Evolutionary conservation across 1,140 invertebrate genomes (phyloP).

Genomic region (Augochlora pura): DNA sequence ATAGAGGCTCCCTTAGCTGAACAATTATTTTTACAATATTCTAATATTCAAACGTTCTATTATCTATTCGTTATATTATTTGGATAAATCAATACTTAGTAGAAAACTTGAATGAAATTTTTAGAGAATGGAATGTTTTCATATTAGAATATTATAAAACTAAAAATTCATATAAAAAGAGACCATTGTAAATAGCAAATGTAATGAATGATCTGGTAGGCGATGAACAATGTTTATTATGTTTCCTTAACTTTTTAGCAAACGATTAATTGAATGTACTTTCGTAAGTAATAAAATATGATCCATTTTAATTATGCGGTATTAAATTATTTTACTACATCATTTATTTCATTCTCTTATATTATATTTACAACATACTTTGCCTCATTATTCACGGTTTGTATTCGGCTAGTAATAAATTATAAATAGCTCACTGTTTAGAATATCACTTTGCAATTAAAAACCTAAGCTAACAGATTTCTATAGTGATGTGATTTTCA

Average conservation of each 20-base stretch:
- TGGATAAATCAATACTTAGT: too few species aligned
- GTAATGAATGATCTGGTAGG: background rate
- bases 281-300: slow-evolving; percentile 71
- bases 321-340: slow-evolving; percentile 61
- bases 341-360: slow-evolving; percentile 66
- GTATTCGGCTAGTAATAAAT: slow-evolving; percentile 70
- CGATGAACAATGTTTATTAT: background rate
- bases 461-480: slow-evolving; percentile 57
- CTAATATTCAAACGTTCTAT: too few species aligned
- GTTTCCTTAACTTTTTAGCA: background rate
- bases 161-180: too few species aligned
- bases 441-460: slow-evolving; percentile 62
- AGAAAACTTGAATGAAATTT: too few species aligned
- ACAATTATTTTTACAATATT: too few species aligned
- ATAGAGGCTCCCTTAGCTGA: too few species aligned
- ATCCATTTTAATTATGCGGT: slow-evolving; percentile 50
- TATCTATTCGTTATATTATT: too few species aligned
- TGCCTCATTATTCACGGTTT: slow-evolving; percentile 57
- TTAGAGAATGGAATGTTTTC: too few species aligned
- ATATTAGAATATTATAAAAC: too few species aligned
- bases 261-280: slow-evolving; percentile 53
- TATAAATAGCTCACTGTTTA: slow-evolving; percentile 70
- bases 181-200: background rate
- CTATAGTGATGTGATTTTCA: slow-evolving; percentile 37
- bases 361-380: slow-evolving; percentile 69